These are phyloP conservation scores for Amblyornis subalaris DNA, from an alignment of 2,113 vertebrate species.

Conservation along the genomic window DNA sequence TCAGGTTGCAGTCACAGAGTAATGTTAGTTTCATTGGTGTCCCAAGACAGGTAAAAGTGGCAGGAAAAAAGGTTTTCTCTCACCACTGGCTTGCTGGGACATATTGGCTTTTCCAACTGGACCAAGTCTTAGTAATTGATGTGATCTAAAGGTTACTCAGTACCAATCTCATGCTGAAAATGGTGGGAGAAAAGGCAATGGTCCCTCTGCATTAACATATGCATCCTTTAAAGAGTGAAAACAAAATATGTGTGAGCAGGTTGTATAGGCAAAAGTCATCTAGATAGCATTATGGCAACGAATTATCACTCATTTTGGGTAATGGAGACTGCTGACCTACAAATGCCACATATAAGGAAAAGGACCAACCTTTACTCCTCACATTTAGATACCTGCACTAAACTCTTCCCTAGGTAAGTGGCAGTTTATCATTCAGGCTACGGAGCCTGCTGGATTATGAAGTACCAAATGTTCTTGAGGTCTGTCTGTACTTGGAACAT, in stretches of 20 bases:
- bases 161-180: background rate
- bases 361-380: background rate
- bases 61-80: background rate
- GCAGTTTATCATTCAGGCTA: background rate
- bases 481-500: background rate
- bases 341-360: background rate
- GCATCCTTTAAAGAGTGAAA: background rate
- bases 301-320: background rate
- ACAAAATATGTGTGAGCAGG: background rate
- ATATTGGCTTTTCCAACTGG: background rate
- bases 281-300: background rate
- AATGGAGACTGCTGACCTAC: background rate
- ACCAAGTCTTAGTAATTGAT: background rate
- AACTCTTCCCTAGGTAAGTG: background rate
- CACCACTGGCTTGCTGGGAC: background rate
- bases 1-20: background rate
- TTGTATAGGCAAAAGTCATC: background rate
- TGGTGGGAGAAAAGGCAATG: background rate
- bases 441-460: background rate
- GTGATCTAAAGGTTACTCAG: background rate
- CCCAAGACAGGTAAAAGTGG: background rate
- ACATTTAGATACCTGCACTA: background rate
- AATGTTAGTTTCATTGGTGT: background rate
- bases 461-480: slow-evolving; percentile 6
- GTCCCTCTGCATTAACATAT: background rate